Base-by-base conservation (phyloP, 2,888 invertebrate genomes). In the Lycaena phlaeas region DNA sequence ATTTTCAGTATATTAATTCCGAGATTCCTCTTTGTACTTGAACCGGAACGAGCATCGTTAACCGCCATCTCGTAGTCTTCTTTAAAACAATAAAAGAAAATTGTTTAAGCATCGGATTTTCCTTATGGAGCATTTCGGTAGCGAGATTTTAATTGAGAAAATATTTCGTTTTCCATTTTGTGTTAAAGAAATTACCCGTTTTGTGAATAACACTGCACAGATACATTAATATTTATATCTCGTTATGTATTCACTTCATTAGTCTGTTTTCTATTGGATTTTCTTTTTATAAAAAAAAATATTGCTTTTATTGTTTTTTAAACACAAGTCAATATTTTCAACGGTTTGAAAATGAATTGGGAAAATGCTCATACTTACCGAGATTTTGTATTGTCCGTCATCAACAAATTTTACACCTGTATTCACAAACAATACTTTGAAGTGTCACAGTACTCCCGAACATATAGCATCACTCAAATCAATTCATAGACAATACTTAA, bases 181-280 rank as follows among this genome's bases (percentile, higher is more conserved):
- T 42, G 42, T 29, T 36, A 29, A 44, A 36, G 28, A 44, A 31
- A 44, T 45, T 38, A 39, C 38, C 42, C 40, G 40, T 38, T 34
- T 31, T 34, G 25, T 38, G 45, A 43, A 47, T 49, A 49, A 45
- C 43, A 38, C 40, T 30, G 38, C 39, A 25, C 22, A 44, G 45
- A 48, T 45, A 47, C 40, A 49, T 49, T 41, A 49, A 49, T 49
- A 42, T 47, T 47, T 44, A 49, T 42, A 37, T 12, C 38, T 40
- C 44, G 44, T 49, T 46, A 43, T 30, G 43, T 41, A 49, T 43
- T 47, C 44, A 42, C 44, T 42, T 47, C 47, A 49, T 49, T 49
- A 47, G 42, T 28, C 38, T 17, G 27, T 26, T 40, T 30, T 26
- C 15, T 39, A 30, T 30, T 31, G 29, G 30, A 31, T 22, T 25